Conservation (phyloP, 2,797 vertebrate genomes). For the Cryptoblepharus egeriae region DNA sequence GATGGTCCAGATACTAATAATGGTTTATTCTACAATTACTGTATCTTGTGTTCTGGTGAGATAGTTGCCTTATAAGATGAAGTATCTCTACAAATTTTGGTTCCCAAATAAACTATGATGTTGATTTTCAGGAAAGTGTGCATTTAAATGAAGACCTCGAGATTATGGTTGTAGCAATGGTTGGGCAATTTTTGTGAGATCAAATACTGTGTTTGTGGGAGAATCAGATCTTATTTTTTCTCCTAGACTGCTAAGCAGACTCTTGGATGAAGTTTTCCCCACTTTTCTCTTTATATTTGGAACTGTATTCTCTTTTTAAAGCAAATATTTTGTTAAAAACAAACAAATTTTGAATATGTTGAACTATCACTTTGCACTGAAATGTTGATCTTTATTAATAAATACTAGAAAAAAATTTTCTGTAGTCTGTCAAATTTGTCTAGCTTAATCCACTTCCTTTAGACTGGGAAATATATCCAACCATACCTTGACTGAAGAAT, state of each 20-base stretch:
- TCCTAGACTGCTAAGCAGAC: slow-evolving; percentile 58
- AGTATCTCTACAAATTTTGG: not conserved
- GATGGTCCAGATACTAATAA: not conserved
- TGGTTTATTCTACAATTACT: not conserved
- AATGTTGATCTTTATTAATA: slow-evolving; percentile 58
- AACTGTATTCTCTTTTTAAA: slow-evolving; percentile 37
- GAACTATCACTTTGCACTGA: slow-evolving; percentile 47
- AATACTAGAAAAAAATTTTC: slow-evolving; percentile 60
- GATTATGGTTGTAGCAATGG: not conserved
- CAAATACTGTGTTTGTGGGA: not conserved
- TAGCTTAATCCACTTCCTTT: not conserved
- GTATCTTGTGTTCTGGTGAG: not conserved
- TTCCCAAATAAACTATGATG: not conserved
- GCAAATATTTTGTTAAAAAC: slow-evolving; percentile 30
- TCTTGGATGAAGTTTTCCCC: slow-evolving; percentile 36
- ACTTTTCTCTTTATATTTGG: slow-evolving; percentile 42
- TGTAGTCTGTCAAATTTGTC: not conserved
- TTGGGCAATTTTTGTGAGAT: not conserved
- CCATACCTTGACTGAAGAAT: not conserved
- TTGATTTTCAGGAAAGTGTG: not conserved
- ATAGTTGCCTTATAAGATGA: slow-evolving; percentile 8
- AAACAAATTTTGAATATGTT: not conserved
- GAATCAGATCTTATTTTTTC: not conserved
- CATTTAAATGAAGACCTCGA: slow-evolving; percentile 3
- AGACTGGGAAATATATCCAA: not conserved